Evolutionary conservation across 2,888 invertebrate genomes (phyloP).

Genomic region (Dryobotodes eremita): DNA sequence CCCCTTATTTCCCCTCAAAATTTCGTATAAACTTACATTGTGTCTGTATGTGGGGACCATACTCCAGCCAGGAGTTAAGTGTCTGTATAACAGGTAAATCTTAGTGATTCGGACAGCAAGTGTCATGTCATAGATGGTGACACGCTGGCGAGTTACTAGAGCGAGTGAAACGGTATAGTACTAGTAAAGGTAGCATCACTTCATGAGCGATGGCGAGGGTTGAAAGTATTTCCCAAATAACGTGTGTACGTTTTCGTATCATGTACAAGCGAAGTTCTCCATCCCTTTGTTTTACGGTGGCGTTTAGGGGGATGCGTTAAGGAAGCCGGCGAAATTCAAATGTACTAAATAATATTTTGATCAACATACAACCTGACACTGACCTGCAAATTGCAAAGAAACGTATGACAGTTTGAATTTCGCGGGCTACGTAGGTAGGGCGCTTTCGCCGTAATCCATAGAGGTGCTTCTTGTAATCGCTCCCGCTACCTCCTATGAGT

Average conservation of each 20-base stretch:
- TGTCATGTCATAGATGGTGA: slow-evolving; percentile 22
- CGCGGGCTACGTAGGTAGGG: neutral
- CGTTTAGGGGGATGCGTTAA: neutral
- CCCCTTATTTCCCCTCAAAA: neutral
- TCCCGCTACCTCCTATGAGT: neutral
- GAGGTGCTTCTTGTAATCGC: neutral
- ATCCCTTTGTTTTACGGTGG: too few relatives aligned
- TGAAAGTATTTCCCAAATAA: neutral
- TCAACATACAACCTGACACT: neutral
- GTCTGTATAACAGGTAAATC: neutral
- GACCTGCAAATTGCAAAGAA: neutral
- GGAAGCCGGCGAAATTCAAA: neutral
- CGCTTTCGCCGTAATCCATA: neutral
- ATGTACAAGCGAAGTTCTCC: neutral
- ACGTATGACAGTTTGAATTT: too few relatives aligned
- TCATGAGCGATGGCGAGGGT: neutral
- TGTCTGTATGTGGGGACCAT: neutral
- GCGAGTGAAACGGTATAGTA: slow-evolving; percentile 2
- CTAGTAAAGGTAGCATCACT: slow-evolving; percentile 4
- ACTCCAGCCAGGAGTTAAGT: neutral
- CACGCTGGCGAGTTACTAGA: slow-evolving; percentile 21
- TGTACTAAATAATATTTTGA: neutral
- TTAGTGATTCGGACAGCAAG: slow-evolving; percentile 11
- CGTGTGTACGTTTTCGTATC: too few relatives aligned
- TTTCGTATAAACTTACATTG: neutral